phyloP scores from a whole-genome alignment of 2,113 vertebrate species.

The Embiotoca jacksoni region DNA sequence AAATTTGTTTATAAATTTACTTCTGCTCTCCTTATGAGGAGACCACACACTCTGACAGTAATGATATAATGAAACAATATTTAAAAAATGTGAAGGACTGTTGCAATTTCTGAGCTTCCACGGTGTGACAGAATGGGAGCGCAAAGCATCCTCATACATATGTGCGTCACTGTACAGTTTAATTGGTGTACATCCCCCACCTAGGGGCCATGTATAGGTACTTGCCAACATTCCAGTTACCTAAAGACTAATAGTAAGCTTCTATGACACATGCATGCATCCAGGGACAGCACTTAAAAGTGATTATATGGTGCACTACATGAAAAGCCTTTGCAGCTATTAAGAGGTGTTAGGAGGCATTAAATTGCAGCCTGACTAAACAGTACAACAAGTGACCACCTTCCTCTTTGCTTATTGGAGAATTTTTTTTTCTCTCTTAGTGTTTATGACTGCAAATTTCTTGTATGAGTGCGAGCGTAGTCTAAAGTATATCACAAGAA shows the following conservation, averaged over 20 bases:
- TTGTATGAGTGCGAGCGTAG: background rate
- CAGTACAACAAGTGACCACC: constrained; percentile 1
- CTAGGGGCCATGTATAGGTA: constrained; percentile 27
- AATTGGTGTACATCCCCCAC: constrained; percentile 36
- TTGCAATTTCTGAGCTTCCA: constrained; percentile 9
- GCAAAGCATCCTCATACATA: constrained; percentile 18
- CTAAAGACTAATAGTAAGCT: constrained; percentile 15
- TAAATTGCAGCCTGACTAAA: background rate
- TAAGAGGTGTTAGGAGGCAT: constrained; percentile 4
- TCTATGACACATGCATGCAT: background rate
- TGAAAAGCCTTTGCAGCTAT: constrained; percentile 7
- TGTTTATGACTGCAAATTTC: background rate
- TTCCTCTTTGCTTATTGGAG: constrained; percentile 15
- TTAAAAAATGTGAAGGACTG: background rate
- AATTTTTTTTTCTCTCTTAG: background rate
- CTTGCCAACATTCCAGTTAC: constrained; percentile 15
- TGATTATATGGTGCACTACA: background rate
- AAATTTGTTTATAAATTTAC: constrained; percentile 5
- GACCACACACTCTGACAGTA: background rate
- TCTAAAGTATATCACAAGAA: background rate
- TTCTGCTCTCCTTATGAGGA: constrained; percentile 34
- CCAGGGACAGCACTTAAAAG: background rate
- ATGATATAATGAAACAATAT: constrained; percentile 19
- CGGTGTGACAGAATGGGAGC: constrained; percentile 11
- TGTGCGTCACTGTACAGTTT: constrained; percentile 11